Conservation (phyloP, 2,113 vertebrate genomes). For the Proterorhinus semilunaris region DNA sequence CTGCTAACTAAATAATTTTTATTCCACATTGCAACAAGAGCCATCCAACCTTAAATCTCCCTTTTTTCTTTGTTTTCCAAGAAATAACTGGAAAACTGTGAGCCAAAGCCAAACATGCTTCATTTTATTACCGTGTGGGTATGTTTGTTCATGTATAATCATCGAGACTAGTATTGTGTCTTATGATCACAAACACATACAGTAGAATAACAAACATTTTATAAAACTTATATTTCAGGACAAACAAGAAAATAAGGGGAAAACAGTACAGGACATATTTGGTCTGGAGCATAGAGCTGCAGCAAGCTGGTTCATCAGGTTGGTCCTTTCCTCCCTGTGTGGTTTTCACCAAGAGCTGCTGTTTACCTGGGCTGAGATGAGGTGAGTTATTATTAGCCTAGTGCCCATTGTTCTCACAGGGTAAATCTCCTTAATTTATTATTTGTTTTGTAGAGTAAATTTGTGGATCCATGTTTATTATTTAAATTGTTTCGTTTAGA, state of each 20-base stretch:
- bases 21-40: no score
- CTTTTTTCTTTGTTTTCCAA: no score
- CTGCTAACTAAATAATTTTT: no score
- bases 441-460: conserved; percentile 74
- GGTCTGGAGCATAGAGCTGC: conserved; percentile 34
- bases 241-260: background rate
- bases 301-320: conserved; percentile 24
- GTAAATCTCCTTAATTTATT: conserved; percentile 72
- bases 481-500: conserved; percentile 69
- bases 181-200: no score
- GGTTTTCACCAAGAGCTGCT: conserved; percentile 45
- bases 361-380: conserved; percentile 69
- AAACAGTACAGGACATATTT: conserved; percentile 25
- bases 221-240: background rate
- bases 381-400: conserved; percentile 72
- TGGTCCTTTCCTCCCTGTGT: conserved; percentile 26
- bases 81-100: no score
- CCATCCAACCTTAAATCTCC: no score
- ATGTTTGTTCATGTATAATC: no score
- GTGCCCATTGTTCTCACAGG: conserved; percentile 70
- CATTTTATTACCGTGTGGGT: background rate
- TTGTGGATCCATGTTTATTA: conserved; percentile 73
- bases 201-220: no score
- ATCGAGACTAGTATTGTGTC: no score
- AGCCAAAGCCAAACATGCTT: no score